Evolutionary conservation across 2,797 vertebrate genomes (phyloP).

Genomic region (Numenius phaeopus): DNA sequence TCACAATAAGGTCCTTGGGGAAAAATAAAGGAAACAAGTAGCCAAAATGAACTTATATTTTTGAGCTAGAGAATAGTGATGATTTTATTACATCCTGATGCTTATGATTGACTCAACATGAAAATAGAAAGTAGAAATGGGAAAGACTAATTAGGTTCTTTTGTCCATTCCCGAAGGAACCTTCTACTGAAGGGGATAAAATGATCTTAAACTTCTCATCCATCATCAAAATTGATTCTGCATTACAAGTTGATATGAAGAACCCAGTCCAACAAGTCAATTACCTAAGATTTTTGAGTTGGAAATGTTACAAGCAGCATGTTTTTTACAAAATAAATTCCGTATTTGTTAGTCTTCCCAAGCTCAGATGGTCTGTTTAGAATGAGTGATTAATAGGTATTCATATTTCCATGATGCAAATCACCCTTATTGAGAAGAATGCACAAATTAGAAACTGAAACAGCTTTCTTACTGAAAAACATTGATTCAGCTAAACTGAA

Average conservation of each 20-base stretch:
- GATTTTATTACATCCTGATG: slow-evolving; percentile 59
- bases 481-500: neutral
- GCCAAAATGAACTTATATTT: slow-evolving; percentile 56
- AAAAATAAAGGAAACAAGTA: slow-evolving; percentile 48
- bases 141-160: slow-evolving; percentile 61
- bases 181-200: slow-evolving; percentile 31
- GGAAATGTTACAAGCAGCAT: neutral
- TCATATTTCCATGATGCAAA: neutral
- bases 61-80: slow-evolving; percentile 38
- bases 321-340: neutral
- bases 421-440: neutral
- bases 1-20: slow-evolving; percentile 33
- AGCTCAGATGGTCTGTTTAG: slow-evolving; percentile 4
- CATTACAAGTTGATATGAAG: slow-evolving; percentile 20
- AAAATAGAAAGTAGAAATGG: slow-evolving; percentile 53
- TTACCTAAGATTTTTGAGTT: slow-evolving; percentile 18
- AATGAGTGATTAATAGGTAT: slow-evolving; percentile 31
- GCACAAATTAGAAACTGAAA: neutral
- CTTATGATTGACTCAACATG: slow-evolving; percentile 41
- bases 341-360: neutral
- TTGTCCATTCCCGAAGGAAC: slow-evolving; percentile 52
- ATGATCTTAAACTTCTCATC: slow-evolving; percentile 53
- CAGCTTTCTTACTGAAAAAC: neutral
- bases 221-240: slow-evolving; percentile 50
- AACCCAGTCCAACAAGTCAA: slow-evolving; percentile 32